phyloP scores from a whole-genome alignment of 2,888 invertebrate species.

The Drosophila siamana region DNA sequence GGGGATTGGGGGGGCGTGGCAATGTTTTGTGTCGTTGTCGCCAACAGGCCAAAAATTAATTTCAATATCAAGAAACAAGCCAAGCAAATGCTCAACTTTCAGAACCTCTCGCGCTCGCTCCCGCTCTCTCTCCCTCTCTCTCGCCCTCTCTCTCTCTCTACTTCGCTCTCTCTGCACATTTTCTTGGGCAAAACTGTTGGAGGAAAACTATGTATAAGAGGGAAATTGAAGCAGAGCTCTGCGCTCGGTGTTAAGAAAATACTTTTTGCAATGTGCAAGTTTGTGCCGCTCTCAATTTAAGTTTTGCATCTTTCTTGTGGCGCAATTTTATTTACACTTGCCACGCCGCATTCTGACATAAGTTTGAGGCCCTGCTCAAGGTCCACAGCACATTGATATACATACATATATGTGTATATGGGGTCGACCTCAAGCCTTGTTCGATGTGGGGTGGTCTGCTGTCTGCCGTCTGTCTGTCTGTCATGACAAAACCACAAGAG shows the following conservation, averaged over 20 bases:
- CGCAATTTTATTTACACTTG: constrained; percentile 59
- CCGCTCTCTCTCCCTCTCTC: not conserved
- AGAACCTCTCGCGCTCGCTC: not conserved
- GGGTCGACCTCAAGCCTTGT: not conserved
- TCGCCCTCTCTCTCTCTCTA: not conserved
- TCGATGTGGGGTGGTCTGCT: constrained; percentile 59
- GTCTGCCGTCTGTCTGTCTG: constrained; percentile 58
- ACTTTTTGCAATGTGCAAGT: constrained; percentile 1
- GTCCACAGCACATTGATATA: constrained; percentile 39
- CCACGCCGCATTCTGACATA: constrained; percentile 42
- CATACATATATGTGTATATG: no score
- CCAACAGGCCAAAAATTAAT: constrained; percentile 55
- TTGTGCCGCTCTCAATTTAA: constrained; percentile 33
- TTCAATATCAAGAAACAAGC: constrained; percentile 51
- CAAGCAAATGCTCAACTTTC: constrained; percentile 14
- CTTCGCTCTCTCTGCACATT: not conserved
- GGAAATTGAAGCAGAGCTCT: constrained; percentile 5
- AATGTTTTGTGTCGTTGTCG: constrained; percentile 31
- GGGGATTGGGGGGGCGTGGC: constrained; percentile 19
- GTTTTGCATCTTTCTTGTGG: constrained; percentile 41
- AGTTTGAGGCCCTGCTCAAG: constrained; percentile 27
- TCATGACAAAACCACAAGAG: constrained; percentile 50
- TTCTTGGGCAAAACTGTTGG: not conserved
- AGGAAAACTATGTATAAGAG: not conserved
- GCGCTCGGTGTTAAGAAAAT: constrained; percentile 2